Conservation (phyloP, 2,113 vertebrate species). For the Eonycteris spelaea region DNA sequence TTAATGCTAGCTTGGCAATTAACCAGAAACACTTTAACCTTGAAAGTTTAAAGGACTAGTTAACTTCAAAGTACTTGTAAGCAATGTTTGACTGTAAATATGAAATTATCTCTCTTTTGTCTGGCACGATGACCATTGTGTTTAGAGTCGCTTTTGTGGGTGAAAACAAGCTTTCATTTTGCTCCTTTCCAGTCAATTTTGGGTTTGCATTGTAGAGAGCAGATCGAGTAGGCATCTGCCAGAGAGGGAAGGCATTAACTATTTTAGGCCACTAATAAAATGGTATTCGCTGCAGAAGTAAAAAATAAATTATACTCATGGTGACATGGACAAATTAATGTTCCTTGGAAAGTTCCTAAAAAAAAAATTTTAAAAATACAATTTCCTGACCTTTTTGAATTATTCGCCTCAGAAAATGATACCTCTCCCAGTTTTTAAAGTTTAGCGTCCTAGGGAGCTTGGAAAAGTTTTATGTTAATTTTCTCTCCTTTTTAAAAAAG, state of each 20-base stretch:
- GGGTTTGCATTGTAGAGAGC: background rate
- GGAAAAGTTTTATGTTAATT: background rate
- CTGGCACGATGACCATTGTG: background rate
- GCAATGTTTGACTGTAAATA: background rate
- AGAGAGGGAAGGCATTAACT: background rate
- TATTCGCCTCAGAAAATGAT: background rate
- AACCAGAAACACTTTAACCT: conserved; percentile 20
- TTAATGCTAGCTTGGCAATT: conserved; percentile 29
- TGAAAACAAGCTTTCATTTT: conserved; percentile 37
- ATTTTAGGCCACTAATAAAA: background rate
- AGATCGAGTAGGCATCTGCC: background rate
- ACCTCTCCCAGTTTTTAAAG: background rate
- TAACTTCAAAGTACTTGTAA: conserved; percentile 24
- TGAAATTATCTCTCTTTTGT: background rate
- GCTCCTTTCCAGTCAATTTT: background rate
- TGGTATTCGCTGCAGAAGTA: background rate
- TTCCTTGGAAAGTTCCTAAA: background rate
- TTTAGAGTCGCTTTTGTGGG: background rate
- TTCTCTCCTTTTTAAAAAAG: background rate
- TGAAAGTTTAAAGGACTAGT: conserved; percentile 30
- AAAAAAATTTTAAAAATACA: too few relatives aligned
- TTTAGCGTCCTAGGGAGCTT: background rate
- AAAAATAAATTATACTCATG: background rate
- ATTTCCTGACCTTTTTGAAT: background rate
- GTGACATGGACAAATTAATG: background rate